These are phyloP conservation scores for Orthosia cruda DNA, from an alignment of 2,888 invertebrate species.

Conservation along the genomic window DNA sequence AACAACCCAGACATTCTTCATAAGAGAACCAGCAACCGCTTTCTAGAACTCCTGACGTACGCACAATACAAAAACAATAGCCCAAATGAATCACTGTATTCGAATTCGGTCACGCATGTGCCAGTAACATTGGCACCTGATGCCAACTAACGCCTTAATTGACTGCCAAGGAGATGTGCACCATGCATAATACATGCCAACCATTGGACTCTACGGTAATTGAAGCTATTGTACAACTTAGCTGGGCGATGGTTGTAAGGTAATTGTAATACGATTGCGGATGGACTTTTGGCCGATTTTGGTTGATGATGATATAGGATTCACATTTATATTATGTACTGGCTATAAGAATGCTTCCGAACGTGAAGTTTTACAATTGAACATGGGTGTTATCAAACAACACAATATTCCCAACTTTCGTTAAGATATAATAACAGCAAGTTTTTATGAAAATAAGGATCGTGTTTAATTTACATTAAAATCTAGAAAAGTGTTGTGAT, in stretches of 20 bases:
- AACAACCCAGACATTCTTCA: background rate
- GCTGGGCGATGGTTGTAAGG: constrained; percentile 28
- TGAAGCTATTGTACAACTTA: constrained; percentile 47
- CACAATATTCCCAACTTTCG: background rate
- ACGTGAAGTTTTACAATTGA: background rate
- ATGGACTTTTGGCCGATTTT: background rate
- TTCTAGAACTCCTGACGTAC: constrained; percentile 5
- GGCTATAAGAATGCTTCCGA: background rate
- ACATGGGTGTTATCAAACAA: background rate
- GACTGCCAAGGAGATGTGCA: constrained; percentile 71
- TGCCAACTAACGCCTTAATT: constrained; percentile 76
- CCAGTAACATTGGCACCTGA: constrained; percentile 73
- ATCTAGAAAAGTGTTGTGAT: background rate
- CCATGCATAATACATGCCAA: constrained; percentile 80
- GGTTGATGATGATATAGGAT: background rate
- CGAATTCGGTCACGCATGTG: constrained; percentile 70
- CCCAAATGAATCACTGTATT: constrained; percentile 57
- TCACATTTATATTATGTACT: background rate
- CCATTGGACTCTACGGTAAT: constrained; percentile 43
- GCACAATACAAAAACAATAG: constrained; percentile 35
- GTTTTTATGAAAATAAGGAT: background rate
- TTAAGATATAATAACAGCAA: background rate
- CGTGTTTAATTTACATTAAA: constrained; percentile 1
- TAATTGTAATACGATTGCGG: constrained; percentile 14
- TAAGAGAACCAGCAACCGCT: background rate